Base-by-base conservation (phyloP, 2,113 vertebrate genomes). In the Cyrtonyx montezumae region DNA sequence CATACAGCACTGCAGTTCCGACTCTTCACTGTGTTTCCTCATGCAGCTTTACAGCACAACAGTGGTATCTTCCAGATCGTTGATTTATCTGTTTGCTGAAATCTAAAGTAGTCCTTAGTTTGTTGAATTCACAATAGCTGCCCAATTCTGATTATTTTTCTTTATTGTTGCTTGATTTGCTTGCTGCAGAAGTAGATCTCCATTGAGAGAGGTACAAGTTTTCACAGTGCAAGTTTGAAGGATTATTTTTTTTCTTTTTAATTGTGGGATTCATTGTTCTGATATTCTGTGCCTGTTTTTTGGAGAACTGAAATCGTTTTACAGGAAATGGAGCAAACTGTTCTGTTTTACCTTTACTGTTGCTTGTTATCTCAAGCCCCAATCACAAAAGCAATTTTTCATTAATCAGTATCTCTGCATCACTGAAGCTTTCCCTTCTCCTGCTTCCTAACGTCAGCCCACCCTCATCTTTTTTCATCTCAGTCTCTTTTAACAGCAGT, bases 1-100 rank as follows among this genome's bases (percentile, higher is more conserved):
- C 5, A 4, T 80, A 73, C 91, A 91, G 93, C 79, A 37, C 76
- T 92, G 93, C 91, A 88, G 71, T 61, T 91, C 87, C 48, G 70
- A 88, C 83, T 95, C 79, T 77, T 82, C 58, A n/a, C 83, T 69
- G 25, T 42, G 42, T 82, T 92, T 90, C 48, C 58, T 74, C 67
- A 36, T 83, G 79, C 84, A 80, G 82, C n/a, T 85, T 91, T 91
- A 80, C 87, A 65, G 58, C n/a, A 40, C 90, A 83, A 65, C 78
- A 8, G 19, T 19, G 53, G 28, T 56, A 18, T 81, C 67, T 82
- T 62, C 51, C 71, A 93, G 59, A 83, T 80, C 19, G 26, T 30
- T 55, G 37, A 59, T 88, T 75, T 67, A 23, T 79, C 67, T 73
- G 3, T 87, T 46, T 59, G 34, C 42, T 90, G 65, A 85, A 83